These are phyloP conservation scores for Falco cherrug DNA, from an alignment of 2,797 vertebrate genomes.

Conservation along the genomic window DNA sequence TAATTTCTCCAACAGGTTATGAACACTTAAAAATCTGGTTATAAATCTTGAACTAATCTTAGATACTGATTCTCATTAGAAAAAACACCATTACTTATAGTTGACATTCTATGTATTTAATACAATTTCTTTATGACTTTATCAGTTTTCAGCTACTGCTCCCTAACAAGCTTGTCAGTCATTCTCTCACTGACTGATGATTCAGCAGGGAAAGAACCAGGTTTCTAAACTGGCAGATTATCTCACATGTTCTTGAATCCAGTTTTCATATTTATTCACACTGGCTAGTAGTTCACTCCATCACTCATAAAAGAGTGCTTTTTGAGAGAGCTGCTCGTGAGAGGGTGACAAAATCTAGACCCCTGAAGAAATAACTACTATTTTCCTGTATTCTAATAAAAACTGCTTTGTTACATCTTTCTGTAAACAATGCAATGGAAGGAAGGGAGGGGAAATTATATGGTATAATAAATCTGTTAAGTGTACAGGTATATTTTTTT, in stretches of 20 bases:
- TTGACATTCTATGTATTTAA: not conserved
- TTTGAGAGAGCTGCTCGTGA: not conserved
- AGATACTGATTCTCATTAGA: not conserved
- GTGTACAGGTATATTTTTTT: not conserved
- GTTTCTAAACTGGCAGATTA: not conserved
- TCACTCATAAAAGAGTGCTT: not conserved
- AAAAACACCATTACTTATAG: not conserved
- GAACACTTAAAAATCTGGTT: not conserved
- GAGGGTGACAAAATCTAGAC: not conserved
- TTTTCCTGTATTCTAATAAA: not conserved
- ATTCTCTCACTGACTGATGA: not conserved
- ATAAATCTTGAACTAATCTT: not conserved
- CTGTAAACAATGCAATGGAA: not conserved
- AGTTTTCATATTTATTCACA: not conserved
- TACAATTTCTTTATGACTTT: not conserved
- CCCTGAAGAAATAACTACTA: not conserved
- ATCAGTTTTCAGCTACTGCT: not conserved
- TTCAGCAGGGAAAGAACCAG: not conserved
- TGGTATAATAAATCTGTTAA: not conserved
- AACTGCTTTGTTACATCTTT: not conserved
- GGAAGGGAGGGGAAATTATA: not conserved
- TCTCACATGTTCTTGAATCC: not conserved
- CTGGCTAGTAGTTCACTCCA: not conserved
- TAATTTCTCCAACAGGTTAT: not conserved
- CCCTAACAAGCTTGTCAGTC: not conserved